phyloP scores from a whole-genome alignment of 2,113 vertebrate species.

The Panurus biarmicus region DNA sequence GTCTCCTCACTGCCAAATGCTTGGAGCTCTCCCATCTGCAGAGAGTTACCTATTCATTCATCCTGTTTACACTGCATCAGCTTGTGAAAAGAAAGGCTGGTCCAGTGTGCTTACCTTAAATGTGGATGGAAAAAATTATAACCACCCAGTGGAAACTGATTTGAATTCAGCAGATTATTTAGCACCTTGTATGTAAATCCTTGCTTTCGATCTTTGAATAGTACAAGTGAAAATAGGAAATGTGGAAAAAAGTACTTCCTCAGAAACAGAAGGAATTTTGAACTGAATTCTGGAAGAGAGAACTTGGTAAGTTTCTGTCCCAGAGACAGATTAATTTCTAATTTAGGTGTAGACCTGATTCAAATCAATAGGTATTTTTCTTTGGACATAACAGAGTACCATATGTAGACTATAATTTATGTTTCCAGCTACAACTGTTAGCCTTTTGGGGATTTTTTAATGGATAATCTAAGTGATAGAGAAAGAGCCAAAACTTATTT shows the following conservation, averaged over 20 bases:
- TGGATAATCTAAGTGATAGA: background rate
- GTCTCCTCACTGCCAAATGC: background rate
- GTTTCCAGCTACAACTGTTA: background rate
- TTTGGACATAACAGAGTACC: background rate
- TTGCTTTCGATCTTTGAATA: constrained; percentile 52
- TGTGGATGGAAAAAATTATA: constrained; percentile 5
- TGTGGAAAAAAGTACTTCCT: background rate
- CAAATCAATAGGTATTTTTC: background rate
- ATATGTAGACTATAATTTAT: background rate
- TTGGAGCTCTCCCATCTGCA: background rate
- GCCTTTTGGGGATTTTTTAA: background rate
- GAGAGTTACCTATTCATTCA: background rate
- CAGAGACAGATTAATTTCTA: background rate
- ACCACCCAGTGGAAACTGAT: constrained; percentile 27
- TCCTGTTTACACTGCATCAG: background rate
- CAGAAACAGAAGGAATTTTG: background rate
- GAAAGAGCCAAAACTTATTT: background rate
- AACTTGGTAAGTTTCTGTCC: background rate
- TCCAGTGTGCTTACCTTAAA: background rate
- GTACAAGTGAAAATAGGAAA: constrained; percentile 13
- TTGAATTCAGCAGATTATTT: constrained; percentile 50
- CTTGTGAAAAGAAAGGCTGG: background rate
- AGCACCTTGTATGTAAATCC: constrained; percentile 53
- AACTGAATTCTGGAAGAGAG: background rate
- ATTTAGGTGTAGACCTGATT: background rate